phyloP scores from a whole-genome alignment of 2,888 invertebrate genomes.

The Xestia c-nigrum region DNA sequence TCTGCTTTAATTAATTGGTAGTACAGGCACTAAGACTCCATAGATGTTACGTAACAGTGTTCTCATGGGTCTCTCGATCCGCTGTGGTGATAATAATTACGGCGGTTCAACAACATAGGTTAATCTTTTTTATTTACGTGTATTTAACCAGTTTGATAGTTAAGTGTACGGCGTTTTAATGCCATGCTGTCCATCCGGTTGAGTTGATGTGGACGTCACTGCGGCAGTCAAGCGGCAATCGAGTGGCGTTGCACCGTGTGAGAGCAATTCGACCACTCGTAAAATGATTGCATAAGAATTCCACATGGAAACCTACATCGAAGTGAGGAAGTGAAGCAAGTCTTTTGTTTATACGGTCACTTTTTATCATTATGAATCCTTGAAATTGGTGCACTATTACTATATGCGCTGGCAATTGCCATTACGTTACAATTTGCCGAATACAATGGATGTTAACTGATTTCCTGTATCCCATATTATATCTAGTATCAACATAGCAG shows the following conservation, averaged over 20 bases:
- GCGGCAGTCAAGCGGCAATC: slow-evolving; percentile 18
- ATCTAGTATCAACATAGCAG: slow-evolving; percentile 11
- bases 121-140: slow-evolving; percentile 38
- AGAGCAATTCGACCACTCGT: slow-evolving; percentile 59
- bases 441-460: slow-evolving; percentile 22
- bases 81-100: slow-evolving; percentile 33
- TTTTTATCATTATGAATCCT: slow-evolving; percentile 57
- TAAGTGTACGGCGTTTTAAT: slow-evolving; percentile 48
- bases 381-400: slow-evolving; percentile 65
- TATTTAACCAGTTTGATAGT: slow-evolving; percentile 44
- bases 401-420: slow-evolving; percentile 54
- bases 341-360: slow-evolving; percentile 59
- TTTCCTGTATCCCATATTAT: background rate
- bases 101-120: slow-evolving; percentile 26
- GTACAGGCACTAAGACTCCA: slow-evolving; percentile 4
- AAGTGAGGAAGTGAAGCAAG: slow-evolving; percentile 62
- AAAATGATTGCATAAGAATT: slow-evolving; percentile 64
- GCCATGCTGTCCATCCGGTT: slow-evolving; percentile 37
- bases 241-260: slow-evolving; percentile 30
- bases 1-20: slow-evolving; percentile 44
- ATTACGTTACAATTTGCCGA: slow-evolving; percentile 31
- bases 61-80: slow-evolving; percentile 31
- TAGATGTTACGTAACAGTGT: slow-evolving; percentile 36
- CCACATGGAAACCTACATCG: slow-evolving; percentile 38
- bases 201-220: slow-evolving; percentile 25